phyloP scores from a whole-genome alignment of 2,888 invertebrate species.

The Axea sp. region DNA sequence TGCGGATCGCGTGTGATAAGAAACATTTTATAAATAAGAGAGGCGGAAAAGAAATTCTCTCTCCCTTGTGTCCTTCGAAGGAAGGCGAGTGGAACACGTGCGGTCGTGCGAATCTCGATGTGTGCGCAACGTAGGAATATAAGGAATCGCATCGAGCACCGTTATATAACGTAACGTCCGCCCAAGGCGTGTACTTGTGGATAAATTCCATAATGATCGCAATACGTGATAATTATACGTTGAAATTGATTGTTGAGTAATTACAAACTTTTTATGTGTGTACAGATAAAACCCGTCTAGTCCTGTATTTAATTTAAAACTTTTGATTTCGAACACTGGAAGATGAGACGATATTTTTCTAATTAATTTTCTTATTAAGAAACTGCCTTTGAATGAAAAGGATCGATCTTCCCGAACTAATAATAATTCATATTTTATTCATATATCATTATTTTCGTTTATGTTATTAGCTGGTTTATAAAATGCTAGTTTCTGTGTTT shows the following conservation, averaged over 20 bases:
- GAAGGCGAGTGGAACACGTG: conserved; percentile 52
- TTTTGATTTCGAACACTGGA: no score
- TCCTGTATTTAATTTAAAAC: conserved; percentile 25
- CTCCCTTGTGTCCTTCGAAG: conserved; percentile 53
- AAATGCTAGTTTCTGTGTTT: no score
- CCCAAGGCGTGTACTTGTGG: conserved; percentile 67
- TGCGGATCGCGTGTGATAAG: conserved; percentile 46
- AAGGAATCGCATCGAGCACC: conserved; percentile 62
- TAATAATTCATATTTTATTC: no score
- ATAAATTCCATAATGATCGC: conserved; percentile 74
- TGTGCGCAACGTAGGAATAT: conserved; percentile 30
- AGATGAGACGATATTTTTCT: no score
- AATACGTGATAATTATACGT: conserved; percentile 67
- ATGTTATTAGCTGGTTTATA: no score
- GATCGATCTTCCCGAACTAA: no score
- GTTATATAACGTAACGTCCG: conserved; percentile 67
- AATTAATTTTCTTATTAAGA: no score
- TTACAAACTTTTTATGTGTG: conserved; percentile 38
- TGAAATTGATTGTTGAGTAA: conserved; percentile 59
- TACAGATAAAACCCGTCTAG: conserved; percentile 14
- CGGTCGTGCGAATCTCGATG: conserved; percentile 51
- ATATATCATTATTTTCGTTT: no score
- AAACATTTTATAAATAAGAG: conserved; percentile 38
- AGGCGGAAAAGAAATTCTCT: conserved; percentile 33
- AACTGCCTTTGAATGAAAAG: no score